phyloP scores from a whole-genome alignment of 30 jellyfish, hydroid and myxozoan species.

The Rhopilema esculentum region DNA sequence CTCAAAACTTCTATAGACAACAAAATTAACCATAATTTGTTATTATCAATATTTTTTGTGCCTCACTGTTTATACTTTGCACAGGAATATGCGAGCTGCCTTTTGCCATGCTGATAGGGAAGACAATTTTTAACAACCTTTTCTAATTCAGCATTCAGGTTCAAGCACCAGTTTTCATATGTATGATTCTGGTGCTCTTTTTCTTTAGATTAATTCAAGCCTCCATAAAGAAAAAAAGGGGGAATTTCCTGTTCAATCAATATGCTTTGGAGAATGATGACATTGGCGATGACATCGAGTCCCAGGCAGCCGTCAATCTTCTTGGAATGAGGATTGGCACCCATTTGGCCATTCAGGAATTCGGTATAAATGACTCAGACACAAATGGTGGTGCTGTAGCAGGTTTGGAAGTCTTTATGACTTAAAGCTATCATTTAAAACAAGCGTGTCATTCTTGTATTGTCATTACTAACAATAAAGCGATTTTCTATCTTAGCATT shows the following conservation, averaged over 20 bases:
- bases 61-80: no score
- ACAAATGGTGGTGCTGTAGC: constrained; percentile 27
- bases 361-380: constrained; percentile 2
- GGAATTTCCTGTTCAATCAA: constrained; percentile 1
- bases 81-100: no score
- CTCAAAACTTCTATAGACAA: background rate
- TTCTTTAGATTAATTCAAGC: constrained; percentile 37
- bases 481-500: no score
- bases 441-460: background rate
- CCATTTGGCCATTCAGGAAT: constrained; percentile 28
- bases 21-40: no score
- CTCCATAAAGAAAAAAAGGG: constrained; percentile 43
- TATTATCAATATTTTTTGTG: no score
- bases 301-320: constrained; percentile 20
- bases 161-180: no score
- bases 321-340: constrained; percentile 55
- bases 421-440: background rate
- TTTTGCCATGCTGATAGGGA: no score
- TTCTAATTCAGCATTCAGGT: no score
- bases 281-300: background rate
- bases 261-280: constrained; percentile 58
- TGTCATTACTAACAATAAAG: no score
- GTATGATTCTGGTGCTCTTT: background rate
- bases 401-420: background rate
- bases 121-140: no score